Percentiles rank a stretch among this genome's conserved stretches.
These are phyloP conservation scores for Bhutanitis thaidina DNA, from an alignment of 2,888 invertebrate species.

Conservation along the genomic window DNA sequence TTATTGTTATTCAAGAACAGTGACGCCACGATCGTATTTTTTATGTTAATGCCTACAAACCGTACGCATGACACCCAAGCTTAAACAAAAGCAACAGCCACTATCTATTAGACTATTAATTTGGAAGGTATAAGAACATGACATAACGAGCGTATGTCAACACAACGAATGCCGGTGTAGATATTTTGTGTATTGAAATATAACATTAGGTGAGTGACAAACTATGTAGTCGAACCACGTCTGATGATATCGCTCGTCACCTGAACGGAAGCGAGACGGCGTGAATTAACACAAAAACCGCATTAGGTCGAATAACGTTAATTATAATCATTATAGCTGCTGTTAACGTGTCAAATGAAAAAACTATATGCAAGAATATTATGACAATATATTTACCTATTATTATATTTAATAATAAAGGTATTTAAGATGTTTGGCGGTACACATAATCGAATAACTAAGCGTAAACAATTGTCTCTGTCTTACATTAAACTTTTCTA, in stretches of 20 bases:
- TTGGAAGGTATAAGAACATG: conserved; percentile 40
- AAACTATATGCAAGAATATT: conserved; percentile 13
- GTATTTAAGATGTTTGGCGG: too few species aligned
- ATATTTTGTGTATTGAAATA: conserved; percentile 23
- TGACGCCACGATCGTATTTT: conserved; percentile 34
- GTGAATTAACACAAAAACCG: conserved; percentile 66
- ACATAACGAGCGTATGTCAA: conserved; percentile 30
- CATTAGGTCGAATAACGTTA: conserved; percentile 54
- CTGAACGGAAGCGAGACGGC: conserved; percentile 68
- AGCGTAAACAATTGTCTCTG: neutral
- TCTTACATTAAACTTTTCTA: conserved; percentile 15
- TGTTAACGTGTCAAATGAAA: conserved; percentile 27
- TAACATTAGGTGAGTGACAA: conserved; percentile 53
- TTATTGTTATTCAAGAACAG: conserved; percentile 35
- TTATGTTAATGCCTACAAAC: conserved; percentile 50
- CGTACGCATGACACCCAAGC: conserved; percentile 36
- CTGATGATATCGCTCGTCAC: conserved; percentile 67
- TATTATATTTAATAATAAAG: too few species aligned
- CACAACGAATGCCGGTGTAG: conserved; percentile 30
- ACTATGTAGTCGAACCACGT: conserved; percentile 43
- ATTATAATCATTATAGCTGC: conserved; percentile 30
- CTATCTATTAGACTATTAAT: conserved; percentile 51
- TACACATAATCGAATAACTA: too few species aligned
- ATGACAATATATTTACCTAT: neutral
- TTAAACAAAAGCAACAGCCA: conserved; percentile 38